Evolutionary conservation across 2,797 vertebrate genomes (phyloP), one percentile per base, ranked within the genome.

Genomic region (Sebastolobus altivelis): DNA sequence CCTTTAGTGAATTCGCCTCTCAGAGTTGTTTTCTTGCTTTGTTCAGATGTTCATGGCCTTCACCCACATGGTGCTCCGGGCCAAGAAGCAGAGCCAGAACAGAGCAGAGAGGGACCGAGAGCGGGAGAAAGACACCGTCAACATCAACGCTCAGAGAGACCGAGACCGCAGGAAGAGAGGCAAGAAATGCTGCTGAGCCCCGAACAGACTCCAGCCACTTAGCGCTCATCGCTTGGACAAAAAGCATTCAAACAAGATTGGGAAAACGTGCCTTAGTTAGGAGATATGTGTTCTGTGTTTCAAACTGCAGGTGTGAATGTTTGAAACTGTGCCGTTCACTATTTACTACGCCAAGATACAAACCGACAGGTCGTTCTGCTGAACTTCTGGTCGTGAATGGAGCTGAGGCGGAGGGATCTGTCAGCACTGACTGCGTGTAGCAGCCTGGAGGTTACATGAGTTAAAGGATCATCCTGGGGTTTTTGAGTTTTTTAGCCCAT

Each of bases 1-100:
- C 43, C 43, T 46, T 18, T 46, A 46, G 16, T 18, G 43, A 46
- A 46, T 46, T 20, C 8, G 3, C 43, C 43, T 46, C 6, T 46
- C 16, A 52, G 8, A 9, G 49, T 52, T 33, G 58, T 12, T 22
- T 33, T 6, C 0, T 40, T 59, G 12, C n/a, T 54, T 5, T 13
- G 20, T 14, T 0, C 89, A 97, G 97, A 97, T 97, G 97, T 97
- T 97, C 89, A 96, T 97, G 89, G 95, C 96, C 2, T 96, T 97
- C 87, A 97, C 96, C 4, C 92, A 90, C 89, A 95, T 97, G 95
- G 96, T 97, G 7, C 95, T 97, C 4, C 90, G 93, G 27, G 93
- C 94, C 72, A 97, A 97, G 94, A 96, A 96, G 83, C 95, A 96
- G 87, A 96, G 95, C 75, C 95, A 96, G 93, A 96, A 90, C 79